phyloP scores from a whole-genome alignment of 2,113 vertebrate genomes.

The Chinchilla lanigera region DNA sequence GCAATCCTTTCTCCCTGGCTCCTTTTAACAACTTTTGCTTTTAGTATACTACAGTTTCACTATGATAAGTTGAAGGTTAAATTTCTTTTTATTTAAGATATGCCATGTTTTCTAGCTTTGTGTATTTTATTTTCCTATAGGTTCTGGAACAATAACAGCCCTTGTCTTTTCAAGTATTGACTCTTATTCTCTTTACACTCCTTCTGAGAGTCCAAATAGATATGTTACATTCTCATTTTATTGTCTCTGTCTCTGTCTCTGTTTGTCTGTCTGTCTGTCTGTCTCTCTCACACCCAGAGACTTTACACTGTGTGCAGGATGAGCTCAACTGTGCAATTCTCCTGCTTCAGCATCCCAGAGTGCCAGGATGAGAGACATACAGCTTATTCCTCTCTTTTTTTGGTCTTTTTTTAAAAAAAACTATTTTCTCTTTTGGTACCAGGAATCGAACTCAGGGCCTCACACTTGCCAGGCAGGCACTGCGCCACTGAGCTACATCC shows the following conservation, averaged over 20 bases:
- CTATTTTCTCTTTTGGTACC: no score
- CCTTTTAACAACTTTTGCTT: neutral
- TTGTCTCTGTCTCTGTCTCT: neutral
- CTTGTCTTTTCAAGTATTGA: conserved; percentile 15
- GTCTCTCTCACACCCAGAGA: neutral
- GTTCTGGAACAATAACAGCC: neutral
- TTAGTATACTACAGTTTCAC: neutral
- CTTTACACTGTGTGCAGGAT: neutral
- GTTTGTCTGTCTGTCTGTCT: neutral
- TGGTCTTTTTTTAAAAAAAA: no score
- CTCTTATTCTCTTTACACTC: neutral
- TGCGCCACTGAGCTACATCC: no score
- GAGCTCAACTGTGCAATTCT: neutral
- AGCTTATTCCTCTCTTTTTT: neutral
- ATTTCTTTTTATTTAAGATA: conserved; percentile 16
- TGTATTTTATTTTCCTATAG: conserved; percentile 3
- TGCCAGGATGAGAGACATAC: neutral
- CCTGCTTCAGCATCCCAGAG: neutral
- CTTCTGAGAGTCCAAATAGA: neutral
- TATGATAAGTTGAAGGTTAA: neutral
- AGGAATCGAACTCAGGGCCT: no score
- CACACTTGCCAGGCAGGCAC: no score
- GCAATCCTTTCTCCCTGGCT: neutral
- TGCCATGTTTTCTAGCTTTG: neutral
- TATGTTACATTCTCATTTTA: neutral